A percentile compares a stretch with the other conserved stretches of the same genome.
Conservation (phyloP, 2,888 invertebrate genomes). For the Tetragnatha montana region DNA sequence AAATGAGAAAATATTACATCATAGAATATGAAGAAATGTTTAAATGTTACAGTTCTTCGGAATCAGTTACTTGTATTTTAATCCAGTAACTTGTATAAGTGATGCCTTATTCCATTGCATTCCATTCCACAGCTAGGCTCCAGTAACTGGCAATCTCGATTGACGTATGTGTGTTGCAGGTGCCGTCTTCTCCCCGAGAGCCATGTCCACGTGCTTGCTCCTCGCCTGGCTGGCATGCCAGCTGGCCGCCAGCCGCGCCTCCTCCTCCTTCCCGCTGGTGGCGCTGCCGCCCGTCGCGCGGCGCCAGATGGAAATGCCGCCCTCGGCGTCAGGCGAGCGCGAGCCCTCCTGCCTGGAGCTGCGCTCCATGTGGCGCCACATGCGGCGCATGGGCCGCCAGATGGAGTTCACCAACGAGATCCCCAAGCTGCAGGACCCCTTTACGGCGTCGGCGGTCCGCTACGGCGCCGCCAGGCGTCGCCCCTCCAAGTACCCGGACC, state of each 20-base stretch:
- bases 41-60: too few relatives aligned
- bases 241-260: conserved; percentile 49
- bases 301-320: conserved; percentile 62
- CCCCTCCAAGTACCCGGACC: conserved; percentile 61
- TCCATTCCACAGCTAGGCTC: too few relatives aligned
- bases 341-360: conserved; percentile 92
- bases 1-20: too few relatives aligned
- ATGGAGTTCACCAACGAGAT: conserved; percentile 92
- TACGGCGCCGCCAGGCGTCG: conserved; percentile 55
- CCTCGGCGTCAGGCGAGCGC: conserved; percentile 32
- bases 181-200: conserved; percentile 1
- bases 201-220: conserved; percentile 45
- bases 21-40: too few relatives aligned
- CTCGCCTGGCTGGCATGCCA: conserved; percentile 34
- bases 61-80: too few relatives aligned
- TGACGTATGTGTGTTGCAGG: neutral
- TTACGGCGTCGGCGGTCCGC: conserved; percentile 78
- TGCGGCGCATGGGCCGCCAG: conserved; percentile 89
- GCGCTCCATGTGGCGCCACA: conserved; percentile 93
- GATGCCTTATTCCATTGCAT: too few relatives aligned
- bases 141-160: too few relatives aligned
- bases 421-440: conserved; percentile 79
- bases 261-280: conserved; percentile 40
- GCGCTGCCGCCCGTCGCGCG: conserved; percentile 59
- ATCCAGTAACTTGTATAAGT: too few relatives aligned